Base-by-base conservation (phyloP, 2,797 vertebrate genomes). In the Sandelia bainsii region DNA sequence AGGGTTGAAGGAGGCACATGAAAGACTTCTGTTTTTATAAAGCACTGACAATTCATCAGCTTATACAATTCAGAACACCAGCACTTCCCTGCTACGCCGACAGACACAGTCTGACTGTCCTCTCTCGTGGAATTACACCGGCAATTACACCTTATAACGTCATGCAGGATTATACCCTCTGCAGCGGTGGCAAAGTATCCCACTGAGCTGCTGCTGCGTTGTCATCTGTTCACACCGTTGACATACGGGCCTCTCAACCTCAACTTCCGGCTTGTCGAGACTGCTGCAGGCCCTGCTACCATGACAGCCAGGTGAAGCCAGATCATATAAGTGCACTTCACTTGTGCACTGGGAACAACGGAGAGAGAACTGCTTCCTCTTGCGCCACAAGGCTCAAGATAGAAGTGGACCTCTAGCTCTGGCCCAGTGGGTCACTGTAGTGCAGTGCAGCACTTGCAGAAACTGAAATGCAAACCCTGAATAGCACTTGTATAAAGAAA, bases 401-500 rank as follows among this genome's bases (percentile, higher is more conserved):
- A 40, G 32, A 34, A 67, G 69, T 60, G 69, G 64, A 80, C 75
- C 77, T 71, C 59, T 77, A 71, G 82, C 80, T 78, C 91, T 75
- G 84, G 89, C 92, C 93, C 92, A 87, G 89, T 88, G 91, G 93
- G 82, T 80, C 72, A 34, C 87, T 88, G 87, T 75, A 79, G 93
- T 93, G 90, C 93, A 89, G 92, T 93, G 94, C 93, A 95, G 96
- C 96, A 96, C 96, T 96, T 95, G 94, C 93, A 93, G 93, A 91
- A 89, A 91, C 93, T 94, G 92, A 94, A 96, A 96, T 92, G 96
- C 97, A 96, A 95, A 94, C 87, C 93, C 95, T 94, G 86, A 94
- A 93, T 94, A 97, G 96, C 97, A 97, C 96, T 98, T 97, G 96
- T 96, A 93, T 94, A 95, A 95, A 95, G 93, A 94, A 95, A 95